Percentiles rank a stretch among this genome's conserved stretches.
These are phyloP conservation scores for Escarpia spicata DNA, from an alignment of 2,888 invertebrate species.

Conservation along the genomic window DNA sequence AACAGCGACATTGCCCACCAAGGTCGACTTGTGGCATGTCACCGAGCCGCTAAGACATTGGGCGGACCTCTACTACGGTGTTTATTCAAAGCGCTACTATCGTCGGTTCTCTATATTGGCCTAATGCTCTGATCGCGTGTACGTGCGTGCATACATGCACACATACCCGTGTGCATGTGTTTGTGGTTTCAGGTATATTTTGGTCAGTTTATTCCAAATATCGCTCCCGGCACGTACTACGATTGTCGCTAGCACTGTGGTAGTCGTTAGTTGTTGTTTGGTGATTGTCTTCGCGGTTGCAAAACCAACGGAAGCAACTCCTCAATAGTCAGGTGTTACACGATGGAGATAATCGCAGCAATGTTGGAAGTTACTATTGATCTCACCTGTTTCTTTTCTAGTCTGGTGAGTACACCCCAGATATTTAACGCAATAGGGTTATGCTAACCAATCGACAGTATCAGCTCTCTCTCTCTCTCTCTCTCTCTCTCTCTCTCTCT, in stretches of 20 bases:
- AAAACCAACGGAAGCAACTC: not conserved
- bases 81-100: conserved; percentile 16
- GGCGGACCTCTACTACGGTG: not conserved
- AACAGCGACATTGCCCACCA: not conserved
- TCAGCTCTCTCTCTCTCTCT: not conserved
- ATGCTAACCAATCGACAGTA: not conserved
- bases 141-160: not conserved
- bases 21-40: not conserved
- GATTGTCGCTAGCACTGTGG: not conserved
- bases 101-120: not conserved
- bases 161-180: not conserved
- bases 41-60: not conserved
- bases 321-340: not conserved
- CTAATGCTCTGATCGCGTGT: not conserved
- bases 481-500: too few species aligned
- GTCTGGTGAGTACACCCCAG: not conserved
- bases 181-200: not conserved
- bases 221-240: not conserved
- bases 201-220: not conserved
- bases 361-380: not conserved
- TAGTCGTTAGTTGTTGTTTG: not conserved
- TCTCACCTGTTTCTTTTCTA: not conserved
- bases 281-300: not conserved
- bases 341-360: not conserved
- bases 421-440: not conserved